These are phyloP conservation scores for Aphelinus atriplicis DNA, from an alignment of 1,140 invertebrate species.

Conservation along the genomic window DNA sequence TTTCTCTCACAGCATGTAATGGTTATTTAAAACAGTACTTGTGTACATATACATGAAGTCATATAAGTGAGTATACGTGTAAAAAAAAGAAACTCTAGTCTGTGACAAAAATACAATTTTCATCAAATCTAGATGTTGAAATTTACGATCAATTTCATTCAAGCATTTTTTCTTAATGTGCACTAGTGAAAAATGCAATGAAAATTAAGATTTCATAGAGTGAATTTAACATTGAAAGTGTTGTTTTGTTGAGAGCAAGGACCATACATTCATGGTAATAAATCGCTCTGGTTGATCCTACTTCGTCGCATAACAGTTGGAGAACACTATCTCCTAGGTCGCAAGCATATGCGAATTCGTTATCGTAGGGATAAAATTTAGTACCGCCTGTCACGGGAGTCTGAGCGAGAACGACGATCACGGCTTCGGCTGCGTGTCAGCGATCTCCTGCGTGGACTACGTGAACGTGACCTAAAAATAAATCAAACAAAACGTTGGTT, in stretches of 20 bases:
- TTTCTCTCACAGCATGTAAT: neutral
- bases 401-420: conserved; percentile 64
- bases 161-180: neutral
- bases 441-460: conserved; percentile 62
- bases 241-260: neutral
- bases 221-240: conserved; percentile 13
- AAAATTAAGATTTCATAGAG: neutral
- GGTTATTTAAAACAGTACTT: neutral
- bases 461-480: conserved; percentile 63
- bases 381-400: conserved; percentile 66
- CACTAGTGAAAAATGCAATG: conserved; percentile 7
- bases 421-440: conserved; percentile 62
- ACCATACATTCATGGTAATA: neutral
- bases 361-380: conserved; percentile 42
- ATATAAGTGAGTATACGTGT: neutral
- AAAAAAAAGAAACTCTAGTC: no score
- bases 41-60: neutral
- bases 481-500: conserved; percentile 42
- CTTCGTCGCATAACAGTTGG: neutral
- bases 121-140: conserved; percentile 3
- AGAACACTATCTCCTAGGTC: conserved; percentile 32
- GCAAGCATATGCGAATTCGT: conserved; percentile 11
- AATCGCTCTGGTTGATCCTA: conserved; percentile 4
- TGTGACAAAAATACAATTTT: neutral
- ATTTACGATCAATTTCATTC: neutral